Base-by-base conservation (phyloP, 2,888 invertebrate genomes). In the Diadromus collaris region DNA sequence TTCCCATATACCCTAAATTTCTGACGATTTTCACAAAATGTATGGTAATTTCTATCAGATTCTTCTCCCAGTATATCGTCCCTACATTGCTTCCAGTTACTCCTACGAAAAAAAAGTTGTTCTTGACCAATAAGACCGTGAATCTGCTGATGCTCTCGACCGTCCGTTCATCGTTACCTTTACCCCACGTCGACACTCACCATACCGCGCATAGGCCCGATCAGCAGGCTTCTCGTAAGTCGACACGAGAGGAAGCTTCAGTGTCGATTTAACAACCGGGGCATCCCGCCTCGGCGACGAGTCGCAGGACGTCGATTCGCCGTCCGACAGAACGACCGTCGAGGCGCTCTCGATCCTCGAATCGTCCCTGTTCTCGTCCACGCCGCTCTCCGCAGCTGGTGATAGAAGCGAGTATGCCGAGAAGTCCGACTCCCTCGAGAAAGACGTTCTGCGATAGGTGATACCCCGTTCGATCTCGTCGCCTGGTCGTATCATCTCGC, bases 261-360 rank as follows among this genome's bases (percentile, higher is more conserved):
- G 1, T 2, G 41, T 75, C 32, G 56, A 9, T 51, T 21, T 13
- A 27, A 6, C 13, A 32, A n/a, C 13, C 7, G 76, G 24, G 32
- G 58, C 16, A 65, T 73, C 67, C 5, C 72, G 56, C 9, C 73
- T 69, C n/a, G 72, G 72, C 27, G 79, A 65, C 10, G 64, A 69
- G 54, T 76, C 71, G 68, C 68, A 72, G 10, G 72, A 69, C 29
- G 76, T 72, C 10, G 72, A 76, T 51, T 79, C 76, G 13, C 58
- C 76, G 24, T 72, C 72, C 5, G 58, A 48, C 34, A 48, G 13
- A 51, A 65, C 34, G 65, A 54, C 56, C 41, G 38, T 60, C 44
- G 69, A 72, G 16, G 27, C 32, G 44, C 51, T 64, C 13, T 51
- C 65, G n/a, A 44, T 6, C 34, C 51, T 73, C 2, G n/a, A 29